Evolutionary conservation across 2,113 vertebrate species (phyloP).

Genomic region (Sorex fumeus): DNA sequence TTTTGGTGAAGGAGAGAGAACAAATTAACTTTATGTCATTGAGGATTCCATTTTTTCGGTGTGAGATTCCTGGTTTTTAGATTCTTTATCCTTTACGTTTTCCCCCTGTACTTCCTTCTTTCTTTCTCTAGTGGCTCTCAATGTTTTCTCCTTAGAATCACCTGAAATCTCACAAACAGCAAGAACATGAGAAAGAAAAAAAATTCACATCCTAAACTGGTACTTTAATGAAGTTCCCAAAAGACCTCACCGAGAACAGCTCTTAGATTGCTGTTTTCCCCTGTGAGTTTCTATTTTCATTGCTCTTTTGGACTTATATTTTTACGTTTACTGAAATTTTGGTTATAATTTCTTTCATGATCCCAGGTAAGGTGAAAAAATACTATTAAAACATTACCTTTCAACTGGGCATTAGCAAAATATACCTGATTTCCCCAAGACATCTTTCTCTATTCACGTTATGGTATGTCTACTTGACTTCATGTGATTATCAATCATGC

Average conservation of each 20-base stretch:
- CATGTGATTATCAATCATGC: conserved; percentile 78
- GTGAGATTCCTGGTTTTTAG: conserved; percentile 21
- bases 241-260: background rate
- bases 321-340: conserved; percentile 31
- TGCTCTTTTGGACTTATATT: conserved; percentile 15
- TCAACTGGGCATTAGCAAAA: conserved; percentile 64
- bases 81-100: background rate
- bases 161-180: background rate
- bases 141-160: background rate
- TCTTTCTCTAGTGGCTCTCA: background rate
- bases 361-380: conserved; percentile 26
- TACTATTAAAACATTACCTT: background rate
- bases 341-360: background rate
- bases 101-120: background rate
- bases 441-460: conserved; percentile 44
- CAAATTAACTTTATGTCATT: conserved; percentile 39
- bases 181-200: background rate
- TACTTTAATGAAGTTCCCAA: background rate
- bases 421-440: conserved; percentile 43
- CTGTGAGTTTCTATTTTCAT: conserved; percentile 12
- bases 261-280: background rate
- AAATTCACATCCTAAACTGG: background rate
- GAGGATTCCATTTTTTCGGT: conserved; percentile 48
- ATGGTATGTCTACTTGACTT: conserved; percentile 83
- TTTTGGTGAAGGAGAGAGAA: conserved; percentile 30